These are phyloP conservation scores for Falco punctatus DNA, from an alignment of 2,113 vertebrate genomes.

Conservation along the genomic window DNA sequence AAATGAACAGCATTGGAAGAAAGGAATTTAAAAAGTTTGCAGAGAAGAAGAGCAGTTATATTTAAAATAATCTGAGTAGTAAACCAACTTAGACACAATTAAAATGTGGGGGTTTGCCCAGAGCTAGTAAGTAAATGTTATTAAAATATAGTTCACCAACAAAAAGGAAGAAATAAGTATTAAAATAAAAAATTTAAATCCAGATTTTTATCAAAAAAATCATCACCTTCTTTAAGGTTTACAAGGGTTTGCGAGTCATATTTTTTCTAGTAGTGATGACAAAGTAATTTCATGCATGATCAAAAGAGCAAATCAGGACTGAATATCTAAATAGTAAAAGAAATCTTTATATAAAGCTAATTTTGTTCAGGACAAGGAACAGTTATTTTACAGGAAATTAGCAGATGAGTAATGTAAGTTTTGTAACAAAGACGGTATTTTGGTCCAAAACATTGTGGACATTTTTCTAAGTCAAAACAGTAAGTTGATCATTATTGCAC, in stretches of 20 bases:
- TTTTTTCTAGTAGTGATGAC: neutral
- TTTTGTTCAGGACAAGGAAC: neutral
- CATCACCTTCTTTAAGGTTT: neutral
- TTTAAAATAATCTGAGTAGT: neutral
- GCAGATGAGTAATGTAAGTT: neutral
- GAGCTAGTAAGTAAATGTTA: neutral
- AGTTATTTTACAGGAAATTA: neutral
- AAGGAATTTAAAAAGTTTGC: neutral
- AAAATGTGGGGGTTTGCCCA: neutral
- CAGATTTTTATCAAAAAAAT: neutral
- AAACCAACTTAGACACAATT: neutral
- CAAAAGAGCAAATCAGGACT: neutral
- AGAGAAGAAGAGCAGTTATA: neutral
- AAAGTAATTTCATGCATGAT: neutral
- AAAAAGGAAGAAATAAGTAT: neutral
- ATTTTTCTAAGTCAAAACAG: neutral
- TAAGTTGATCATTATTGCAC: neutral
- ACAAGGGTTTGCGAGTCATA: neutral
- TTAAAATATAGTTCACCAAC: neutral
- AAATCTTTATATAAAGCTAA: neutral
- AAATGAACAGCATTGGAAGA: neutral
- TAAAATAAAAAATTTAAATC: neutral
- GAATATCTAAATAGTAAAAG: neutral
- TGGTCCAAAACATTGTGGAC: neutral
- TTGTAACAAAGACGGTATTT: neutral